Evolutionary conservation across 2,113 vertebrate genomes (phyloP).

Genomic region (Limanda limanda): DNA sequence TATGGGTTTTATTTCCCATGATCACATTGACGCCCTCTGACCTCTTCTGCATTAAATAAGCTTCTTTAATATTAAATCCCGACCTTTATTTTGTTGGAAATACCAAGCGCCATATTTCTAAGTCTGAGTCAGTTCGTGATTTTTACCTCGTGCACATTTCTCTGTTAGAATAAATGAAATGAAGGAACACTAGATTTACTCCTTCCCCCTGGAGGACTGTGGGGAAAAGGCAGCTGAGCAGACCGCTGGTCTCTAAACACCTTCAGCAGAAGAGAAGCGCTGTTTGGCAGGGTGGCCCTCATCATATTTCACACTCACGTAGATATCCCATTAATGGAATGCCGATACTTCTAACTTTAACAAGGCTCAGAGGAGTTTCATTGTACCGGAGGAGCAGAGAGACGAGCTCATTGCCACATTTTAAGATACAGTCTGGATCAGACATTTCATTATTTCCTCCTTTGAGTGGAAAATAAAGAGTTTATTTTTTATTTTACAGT

Average conservation of each 20-base stretch:
- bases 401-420: background rate
- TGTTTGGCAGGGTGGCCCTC: conserved; percentile 19
- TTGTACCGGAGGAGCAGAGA: background rate
- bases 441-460: no score
- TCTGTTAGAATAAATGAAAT: conserved; percentile 28
- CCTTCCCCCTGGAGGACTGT: background rate
- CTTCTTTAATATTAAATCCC: no score
- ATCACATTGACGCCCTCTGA: background rate
- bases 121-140: background rate
- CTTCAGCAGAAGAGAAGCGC: conserved; percentile 40
- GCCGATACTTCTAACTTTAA: background rate
- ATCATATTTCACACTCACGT: conserved; percentile 50
- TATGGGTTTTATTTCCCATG: background rate
- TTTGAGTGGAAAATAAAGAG: background rate
- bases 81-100: background rate
- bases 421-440: background rate
- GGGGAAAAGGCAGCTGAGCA: conserved; percentile 11
- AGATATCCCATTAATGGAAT: conserved; percentile 50
- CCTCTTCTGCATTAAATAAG: background rate
- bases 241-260: conserved; percentile 35
- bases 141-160: background rate
- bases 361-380: conserved; percentile 42
- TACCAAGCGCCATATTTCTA: no score
- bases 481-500: background rate
- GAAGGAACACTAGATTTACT: background rate